These are phyloP conservation scores for Dicyrtomina minuta DNA, from an alignment of 2,888 invertebrate genomes.

Conservation along the genomic window DNA sequence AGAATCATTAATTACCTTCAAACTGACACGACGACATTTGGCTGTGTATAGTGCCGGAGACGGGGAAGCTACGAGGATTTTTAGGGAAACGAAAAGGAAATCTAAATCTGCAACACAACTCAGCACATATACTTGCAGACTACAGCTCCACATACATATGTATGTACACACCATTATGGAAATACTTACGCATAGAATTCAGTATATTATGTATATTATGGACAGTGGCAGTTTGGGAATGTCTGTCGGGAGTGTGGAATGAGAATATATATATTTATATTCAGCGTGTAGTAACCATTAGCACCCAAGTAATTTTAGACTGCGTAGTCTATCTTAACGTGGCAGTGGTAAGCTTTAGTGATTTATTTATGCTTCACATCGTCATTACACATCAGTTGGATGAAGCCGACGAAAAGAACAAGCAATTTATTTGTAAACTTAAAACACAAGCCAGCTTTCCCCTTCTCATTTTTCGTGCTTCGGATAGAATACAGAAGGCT, in stretches of 20 bases:
- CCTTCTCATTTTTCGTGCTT: background rate
- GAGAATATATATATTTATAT: conserved; percentile 9
- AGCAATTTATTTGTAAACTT: conserved; percentile 33
- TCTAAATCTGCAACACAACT: conserved; percentile 17
- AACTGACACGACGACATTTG: conserved; percentile 9
- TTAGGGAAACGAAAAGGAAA: background rate
- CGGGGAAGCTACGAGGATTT: background rate
- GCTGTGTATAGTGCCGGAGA: background rate
- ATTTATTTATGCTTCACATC: conserved; percentile 31
- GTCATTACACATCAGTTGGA: conserved; percentile 17
- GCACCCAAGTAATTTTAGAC: conserved; percentile 9
- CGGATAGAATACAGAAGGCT: conserved; percentile 13
- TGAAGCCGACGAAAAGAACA: conserved; percentile 28
- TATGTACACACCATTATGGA: too few relatives aligned
- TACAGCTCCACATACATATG: too few relatives aligned
- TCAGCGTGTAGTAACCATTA: background rate
- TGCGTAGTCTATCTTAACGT: background rate
- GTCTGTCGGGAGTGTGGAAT: too few relatives aligned
- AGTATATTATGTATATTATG: too few relatives aligned
- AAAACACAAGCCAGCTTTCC: conserved; percentile 13
- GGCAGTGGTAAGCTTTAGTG: conserved; percentile 3
- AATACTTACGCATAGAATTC: too few relatives aligned
- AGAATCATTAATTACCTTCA: conserved; percentile 6
- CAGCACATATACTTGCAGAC: too few relatives aligned
- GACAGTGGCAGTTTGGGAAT: too few relatives aligned